phyloP scores from a whole-genome alignment of 2,797 vertebrate species.

The Mormyrops boulengeri region DNA sequence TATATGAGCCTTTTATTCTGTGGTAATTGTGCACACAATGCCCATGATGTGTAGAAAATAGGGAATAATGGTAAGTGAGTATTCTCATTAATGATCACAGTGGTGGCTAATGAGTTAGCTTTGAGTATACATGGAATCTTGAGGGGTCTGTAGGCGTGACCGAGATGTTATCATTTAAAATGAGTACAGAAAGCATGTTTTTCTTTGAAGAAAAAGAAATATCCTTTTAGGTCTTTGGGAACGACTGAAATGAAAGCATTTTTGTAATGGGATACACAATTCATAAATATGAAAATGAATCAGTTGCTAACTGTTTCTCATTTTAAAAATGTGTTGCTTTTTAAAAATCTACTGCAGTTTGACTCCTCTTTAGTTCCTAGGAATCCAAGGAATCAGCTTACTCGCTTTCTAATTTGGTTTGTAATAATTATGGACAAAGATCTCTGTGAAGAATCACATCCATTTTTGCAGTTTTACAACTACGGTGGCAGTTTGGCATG shows the following conservation, averaged over 20 bases:
- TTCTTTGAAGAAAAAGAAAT: conserved; percentile 3
- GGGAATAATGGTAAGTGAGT: conserved; percentile 3
- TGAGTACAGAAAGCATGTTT: background rate
- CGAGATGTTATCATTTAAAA: background rate
- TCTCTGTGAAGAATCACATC: background rate
- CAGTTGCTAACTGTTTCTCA: background rate
- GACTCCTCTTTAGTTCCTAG: background rate
- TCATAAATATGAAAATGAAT: background rate
- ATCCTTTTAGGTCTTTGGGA: background rate
- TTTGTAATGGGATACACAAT: background rate
- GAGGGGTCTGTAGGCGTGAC: background rate
- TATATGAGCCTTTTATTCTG: background rate
- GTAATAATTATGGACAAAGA: background rate
- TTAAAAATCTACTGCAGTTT: background rate
- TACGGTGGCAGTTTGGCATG: background rate
- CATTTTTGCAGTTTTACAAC: background rate
- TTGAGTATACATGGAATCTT: conserved; percentile 6
- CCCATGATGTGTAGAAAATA: background rate
- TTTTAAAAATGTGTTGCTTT: background rate
- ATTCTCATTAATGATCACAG: conserved; percentile 6
- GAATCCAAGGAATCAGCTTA: background rate
- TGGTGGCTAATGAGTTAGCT: conserved; percentile 17
- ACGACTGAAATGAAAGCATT: background rate
- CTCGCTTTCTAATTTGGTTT: background rate
- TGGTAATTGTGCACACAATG: background rate